Evolutionary conservation across 2,113 vertebrate species (phyloP).

Genomic region (Xyliphius kryptos): DNA sequence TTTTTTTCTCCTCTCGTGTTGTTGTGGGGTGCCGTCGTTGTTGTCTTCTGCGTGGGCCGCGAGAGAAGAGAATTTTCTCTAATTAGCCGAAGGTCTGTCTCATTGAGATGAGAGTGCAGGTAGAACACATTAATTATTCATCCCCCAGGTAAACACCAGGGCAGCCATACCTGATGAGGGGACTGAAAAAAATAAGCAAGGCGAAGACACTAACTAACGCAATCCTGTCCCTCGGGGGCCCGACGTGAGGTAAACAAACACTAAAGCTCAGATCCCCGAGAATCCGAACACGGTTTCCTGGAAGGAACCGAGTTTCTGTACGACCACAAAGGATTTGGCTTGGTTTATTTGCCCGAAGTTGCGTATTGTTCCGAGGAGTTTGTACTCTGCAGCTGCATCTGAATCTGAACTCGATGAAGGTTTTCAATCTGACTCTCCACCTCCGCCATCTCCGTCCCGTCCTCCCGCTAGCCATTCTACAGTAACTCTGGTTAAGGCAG

Average conservation of each 20-base stretch:
- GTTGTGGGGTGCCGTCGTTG: slow-evolving; percentile 44
- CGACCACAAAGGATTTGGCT: slow-evolving; percentile 39
- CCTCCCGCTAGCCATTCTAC: slow-evolving; percentile 16
- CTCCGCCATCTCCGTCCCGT: slow-evolving; percentile 6
- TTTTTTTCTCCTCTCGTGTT: slow-evolving; percentile 6
- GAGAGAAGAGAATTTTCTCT: slow-evolving; percentile 52
- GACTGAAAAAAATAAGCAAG: slow-evolving; percentile 46
- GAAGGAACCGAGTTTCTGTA: slow-evolving; percentile 23
- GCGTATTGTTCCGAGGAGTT: no score
- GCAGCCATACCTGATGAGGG: slow-evolving; percentile 50
- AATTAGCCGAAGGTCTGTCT: slow-evolving; percentile 62
- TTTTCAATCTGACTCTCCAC: no score
- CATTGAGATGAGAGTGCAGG: slow-evolving; percentile 56
- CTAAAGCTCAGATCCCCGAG: slow-evolving; percentile 44
- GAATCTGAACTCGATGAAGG: no score
- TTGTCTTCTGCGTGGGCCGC: slow-evolving; percentile 48
- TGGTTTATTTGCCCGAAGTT: slow-evolving; percentile 41
- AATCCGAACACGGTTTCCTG: slow-evolving; percentile 45
- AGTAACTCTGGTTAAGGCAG: slow-evolving; percentile 31
- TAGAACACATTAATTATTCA: slow-evolving; percentile 66
- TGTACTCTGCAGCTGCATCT: no score
- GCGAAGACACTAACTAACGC: slow-evolving; percentile 58
- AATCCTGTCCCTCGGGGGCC: slow-evolving; percentile 54
- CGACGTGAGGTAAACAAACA: slow-evolving; percentile 54
- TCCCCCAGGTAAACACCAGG: slow-evolving; percentile 58